phyloP scores from a whole-genome alignment of 2,888 invertebrate species.

The Tortrix viridana region DNA sequence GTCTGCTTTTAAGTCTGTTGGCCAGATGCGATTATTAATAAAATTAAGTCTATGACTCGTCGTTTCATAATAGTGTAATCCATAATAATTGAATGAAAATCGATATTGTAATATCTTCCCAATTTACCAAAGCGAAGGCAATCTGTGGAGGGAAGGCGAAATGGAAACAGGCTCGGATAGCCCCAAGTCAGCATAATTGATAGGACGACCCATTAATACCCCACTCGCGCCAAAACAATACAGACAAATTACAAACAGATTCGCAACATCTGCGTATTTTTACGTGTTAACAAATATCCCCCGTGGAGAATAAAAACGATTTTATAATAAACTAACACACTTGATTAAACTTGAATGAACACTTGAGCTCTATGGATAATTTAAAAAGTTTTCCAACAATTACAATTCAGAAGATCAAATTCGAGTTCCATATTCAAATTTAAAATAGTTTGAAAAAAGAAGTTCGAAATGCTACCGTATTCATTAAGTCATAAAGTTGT shows the following conservation, averaged over 20 bases:
- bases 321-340: conserved; percentile 7
- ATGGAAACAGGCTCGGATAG: conserved; percentile 35
- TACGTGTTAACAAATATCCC: conserved; percentile 18
- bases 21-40: no score
- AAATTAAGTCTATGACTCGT: background rate
- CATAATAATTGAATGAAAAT: conserved; percentile 20
- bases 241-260: conserved; percentile 29
- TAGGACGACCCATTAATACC: conserved; percentile 36
- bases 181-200: conserved; percentile 37
- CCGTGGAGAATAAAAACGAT: conserved; percentile 17
- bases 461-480: conserved; percentile 16
- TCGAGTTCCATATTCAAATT: conserved; percentile 20
- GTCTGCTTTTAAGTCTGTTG: no score
- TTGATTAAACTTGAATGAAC: conserved; percentile 10
- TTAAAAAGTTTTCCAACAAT: conserved; percentile 33
- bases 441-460: background rate
- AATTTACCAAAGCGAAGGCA: conserved; percentile 30
- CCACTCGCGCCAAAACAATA: conserved; percentile 28
- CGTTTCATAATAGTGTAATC: background rate
- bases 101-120: conserved; percentile 27
- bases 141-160: conserved; percentile 30
- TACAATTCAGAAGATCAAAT: conserved; percentile 32
- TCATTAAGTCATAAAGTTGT: conserved; percentile 3
- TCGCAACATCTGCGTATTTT: conserved; percentile 28
- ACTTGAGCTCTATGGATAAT: conserved; percentile 16